Conservation (phyloP, 1,140 invertebrate species). For the Ptiloglossa arizonensis region DNA sequence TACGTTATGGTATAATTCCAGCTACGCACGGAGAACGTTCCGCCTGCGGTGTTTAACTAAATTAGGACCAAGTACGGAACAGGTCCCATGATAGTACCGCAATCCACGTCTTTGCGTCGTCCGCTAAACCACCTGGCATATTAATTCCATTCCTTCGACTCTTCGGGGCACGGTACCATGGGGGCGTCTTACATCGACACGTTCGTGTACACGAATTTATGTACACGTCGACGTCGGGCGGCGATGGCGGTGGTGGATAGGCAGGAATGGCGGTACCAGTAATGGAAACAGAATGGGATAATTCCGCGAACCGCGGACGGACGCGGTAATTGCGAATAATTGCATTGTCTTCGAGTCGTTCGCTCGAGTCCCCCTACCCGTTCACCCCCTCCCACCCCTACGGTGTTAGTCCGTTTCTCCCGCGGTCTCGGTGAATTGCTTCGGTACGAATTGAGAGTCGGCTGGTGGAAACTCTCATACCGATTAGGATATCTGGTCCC, state of each 20-base stretch:
- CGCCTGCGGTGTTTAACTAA: no score
- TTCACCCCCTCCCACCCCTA: slow-evolving; percentile 40
- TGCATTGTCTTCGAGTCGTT: slow-evolving; percentile 82
- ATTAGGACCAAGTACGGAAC: no score
- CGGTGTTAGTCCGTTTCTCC: slow-evolving; percentile 32
- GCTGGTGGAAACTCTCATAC: slow-evolving; percentile 67
- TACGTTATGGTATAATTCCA: no score
- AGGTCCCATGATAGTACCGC: no score
- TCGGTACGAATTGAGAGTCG: slow-evolving; percentile 69
- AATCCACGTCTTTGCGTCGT: no score
- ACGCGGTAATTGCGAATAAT: slow-evolving; percentile 82
- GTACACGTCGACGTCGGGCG: not conserved
- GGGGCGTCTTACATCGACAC: slow-evolving; percentile 38
- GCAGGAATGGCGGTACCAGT: slow-evolving; percentile 65
- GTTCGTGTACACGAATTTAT: slow-evolving; percentile 23
- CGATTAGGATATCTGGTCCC: slow-evolving; percentile 67
- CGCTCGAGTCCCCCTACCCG: slow-evolving; percentile 70
- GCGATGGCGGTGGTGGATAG: slow-evolving; percentile 35
- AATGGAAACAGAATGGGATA: slow-evolving; percentile 80
- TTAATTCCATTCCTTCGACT: no score
- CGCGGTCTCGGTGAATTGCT: slow-evolving; percentile 66
- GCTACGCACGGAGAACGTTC: no score
- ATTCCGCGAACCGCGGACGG: slow-evolving; percentile 77
- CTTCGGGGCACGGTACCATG: no score
- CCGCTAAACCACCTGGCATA: no score